These are phyloP conservation scores for Lontra canadensis DNA, from an alignment of 2,113 vertebrate genomes.

Conservation along the genomic window DNA sequence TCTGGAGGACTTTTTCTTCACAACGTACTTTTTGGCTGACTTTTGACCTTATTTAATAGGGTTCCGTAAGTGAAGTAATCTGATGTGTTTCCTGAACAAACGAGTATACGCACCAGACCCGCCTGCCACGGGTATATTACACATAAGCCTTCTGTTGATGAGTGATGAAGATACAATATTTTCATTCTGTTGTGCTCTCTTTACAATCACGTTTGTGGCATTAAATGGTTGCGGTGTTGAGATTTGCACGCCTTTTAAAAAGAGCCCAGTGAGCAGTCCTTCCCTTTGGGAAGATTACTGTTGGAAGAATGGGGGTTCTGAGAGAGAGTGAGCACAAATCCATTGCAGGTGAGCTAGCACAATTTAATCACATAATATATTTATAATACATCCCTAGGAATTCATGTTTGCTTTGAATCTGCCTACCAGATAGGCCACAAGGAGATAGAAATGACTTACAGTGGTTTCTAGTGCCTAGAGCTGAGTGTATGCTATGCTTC, in stretches of 20 bases:
- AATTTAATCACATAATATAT: slow-evolving; percentile 75
- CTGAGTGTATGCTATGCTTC: slow-evolving; percentile 55
- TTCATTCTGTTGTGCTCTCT: slow-evolving; percentile 49
- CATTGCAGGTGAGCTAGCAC: slow-evolving; percentile 78
- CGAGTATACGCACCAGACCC: neutral
- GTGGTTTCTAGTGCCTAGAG: slow-evolving; percentile 73
- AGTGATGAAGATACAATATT: slow-evolving; percentile 45
- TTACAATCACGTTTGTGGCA: slow-evolving; percentile 55
- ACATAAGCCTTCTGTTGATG: slow-evolving; percentile 23
- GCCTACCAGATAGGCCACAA: slow-evolving; percentile 77
- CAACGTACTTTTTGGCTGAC: neutral
- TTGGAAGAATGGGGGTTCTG: slow-evolving; percentile 74
- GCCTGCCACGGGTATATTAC: neutral
- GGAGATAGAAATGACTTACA: slow-evolving; percentile 77
- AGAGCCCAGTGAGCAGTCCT: slow-evolving; percentile 59
- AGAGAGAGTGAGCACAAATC: slow-evolving; percentile 70
- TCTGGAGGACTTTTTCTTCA: neutral
- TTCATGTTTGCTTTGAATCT: slow-evolving; percentile 80
- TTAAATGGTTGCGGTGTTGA: slow-evolving; percentile 67
- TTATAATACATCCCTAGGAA: slow-evolving; percentile 82
- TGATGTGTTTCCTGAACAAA: slow-evolving; percentile 37
- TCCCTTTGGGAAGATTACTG: slow-evolving; percentile 63
- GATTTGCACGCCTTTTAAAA: slow-evolving; percentile 67
- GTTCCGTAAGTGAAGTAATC: neutral
- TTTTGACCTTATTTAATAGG: slow-evolving; percentile 18